These are phyloP conservation scores for Rhincodon typus DNA, from an alignment of 2,797 vertebrate genomes.

Conservation along the genomic window DNA sequence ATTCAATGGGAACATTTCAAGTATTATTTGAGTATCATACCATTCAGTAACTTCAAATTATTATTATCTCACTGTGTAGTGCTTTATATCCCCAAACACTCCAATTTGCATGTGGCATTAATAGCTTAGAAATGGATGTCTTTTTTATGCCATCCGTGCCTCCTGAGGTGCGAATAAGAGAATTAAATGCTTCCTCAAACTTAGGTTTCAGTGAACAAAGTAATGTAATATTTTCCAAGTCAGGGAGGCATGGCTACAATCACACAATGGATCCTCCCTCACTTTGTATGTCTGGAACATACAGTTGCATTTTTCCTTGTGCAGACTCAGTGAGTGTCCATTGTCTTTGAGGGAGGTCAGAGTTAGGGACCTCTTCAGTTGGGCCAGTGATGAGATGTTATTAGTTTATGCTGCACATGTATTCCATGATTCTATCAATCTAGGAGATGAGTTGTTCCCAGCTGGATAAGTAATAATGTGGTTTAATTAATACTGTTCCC, in stretches of 20 bases:
- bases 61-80: neutral
- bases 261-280: neutral
- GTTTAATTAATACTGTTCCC: neutral
- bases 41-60: neutral
- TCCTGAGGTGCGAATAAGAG: neutral
- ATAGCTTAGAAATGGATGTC: neutral
- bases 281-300: neutral
- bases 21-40: neutral
- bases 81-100: accelerated
- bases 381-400: neutral
- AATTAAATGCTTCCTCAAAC: neutral
- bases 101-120: neutral
- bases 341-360: neutral
- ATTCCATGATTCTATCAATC: neutral
- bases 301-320: neutral
- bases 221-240: neutral
- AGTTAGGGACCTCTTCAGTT: neutral
- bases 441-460: neutral
- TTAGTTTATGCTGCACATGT: neutral
- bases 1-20: neutral
- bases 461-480: neutral
- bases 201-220: neutral
- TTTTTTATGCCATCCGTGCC: neutral
- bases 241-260: neutral
- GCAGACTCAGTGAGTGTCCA: neutral